phyloP scores from a whole-genome alignment of 2,888 invertebrate species.

The Patella pellucida region DNA sequence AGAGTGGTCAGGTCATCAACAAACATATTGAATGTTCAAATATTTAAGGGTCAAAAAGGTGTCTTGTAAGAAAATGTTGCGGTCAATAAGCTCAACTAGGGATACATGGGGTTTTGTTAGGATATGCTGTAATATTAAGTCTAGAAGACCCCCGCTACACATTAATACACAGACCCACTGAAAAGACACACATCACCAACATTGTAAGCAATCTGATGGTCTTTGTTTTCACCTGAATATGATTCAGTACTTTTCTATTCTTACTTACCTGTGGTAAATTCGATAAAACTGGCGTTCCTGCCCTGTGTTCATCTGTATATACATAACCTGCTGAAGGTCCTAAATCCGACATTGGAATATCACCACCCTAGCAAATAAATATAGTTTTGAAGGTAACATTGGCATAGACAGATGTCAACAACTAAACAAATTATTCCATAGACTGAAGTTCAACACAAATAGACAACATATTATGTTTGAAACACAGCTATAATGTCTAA shows the following conservation, averaged over 20 bases:
- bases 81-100: too few relatives aligned
- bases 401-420: too few relatives aligned
- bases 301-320: slow-evolving; percentile 55
- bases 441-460: too few relatives aligned
- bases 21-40: too few relatives aligned
- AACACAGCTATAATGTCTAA: too few relatives aligned
- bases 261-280: slow-evolving; percentile 53
- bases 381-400: background rate
- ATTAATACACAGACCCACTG: background rate
- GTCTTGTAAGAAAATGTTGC: too few relatives aligned
- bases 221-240: background rate
- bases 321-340: slow-evolving; percentile 54
- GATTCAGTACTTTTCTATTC: background rate
- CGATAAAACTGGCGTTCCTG: slow-evolving; percentile 61
- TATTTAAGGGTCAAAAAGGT: too few relatives aligned
- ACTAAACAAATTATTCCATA: too few relatives aligned
- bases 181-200: background rate
- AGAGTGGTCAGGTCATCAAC: too few relatives aligned
- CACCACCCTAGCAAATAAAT: slow-evolving; percentile 43
- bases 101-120: too few relatives aligned
- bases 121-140: background rate
- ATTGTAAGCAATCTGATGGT: background rate
- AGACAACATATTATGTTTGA: too few relatives aligned
- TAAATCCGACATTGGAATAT: slow-evolving; percentile 66
- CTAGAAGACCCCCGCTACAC: background rate